phyloP scores from a whole-genome alignment of 2,888 invertebrate species.

The Busseola fusca region DNA sequence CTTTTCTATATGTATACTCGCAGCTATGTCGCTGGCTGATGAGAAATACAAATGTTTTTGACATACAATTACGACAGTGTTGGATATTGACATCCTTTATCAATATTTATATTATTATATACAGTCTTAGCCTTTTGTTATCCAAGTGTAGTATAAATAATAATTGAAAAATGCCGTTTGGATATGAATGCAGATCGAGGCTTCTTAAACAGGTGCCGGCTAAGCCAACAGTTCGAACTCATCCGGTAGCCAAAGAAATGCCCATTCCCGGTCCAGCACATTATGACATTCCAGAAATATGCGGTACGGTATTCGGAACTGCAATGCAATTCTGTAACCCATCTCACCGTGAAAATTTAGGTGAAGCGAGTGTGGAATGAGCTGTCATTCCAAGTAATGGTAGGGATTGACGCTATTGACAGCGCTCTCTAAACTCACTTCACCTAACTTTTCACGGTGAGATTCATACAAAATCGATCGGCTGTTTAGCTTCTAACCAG shows the following conservation, averaged over 20 bases:
- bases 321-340: too few relatives aligned
- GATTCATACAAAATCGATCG: too few relatives aligned
- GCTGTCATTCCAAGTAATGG: too few relatives aligned
- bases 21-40: conserved; percentile 41
- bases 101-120: background rate
- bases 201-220: conserved; percentile 75
- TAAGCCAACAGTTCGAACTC: conserved; percentile 71
- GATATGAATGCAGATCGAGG: conserved; percentile 78
- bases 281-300: conserved; percentile 76
- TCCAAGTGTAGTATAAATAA: background rate
- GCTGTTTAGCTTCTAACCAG: background rate
- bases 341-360: too few relatives aligned
- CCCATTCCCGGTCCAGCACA: conserved; percentile 71
- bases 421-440: too few relatives aligned
- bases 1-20: conserved; percentile 50
- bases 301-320: conserved; percentile 67
- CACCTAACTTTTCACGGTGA: too few relatives aligned
- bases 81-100: conserved; percentile 19
- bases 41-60: conserved; percentile 44
- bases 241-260: conserved; percentile 48
- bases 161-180: conserved; percentile 73
- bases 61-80: conserved; percentile 18
- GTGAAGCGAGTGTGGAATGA: too few relatives aligned
- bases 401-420: too few relatives aligned
- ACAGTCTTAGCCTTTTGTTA: background rate